Conservation (phyloP, 2,797 vertebrate species). For the Craterocephalus amniculus region DNA sequence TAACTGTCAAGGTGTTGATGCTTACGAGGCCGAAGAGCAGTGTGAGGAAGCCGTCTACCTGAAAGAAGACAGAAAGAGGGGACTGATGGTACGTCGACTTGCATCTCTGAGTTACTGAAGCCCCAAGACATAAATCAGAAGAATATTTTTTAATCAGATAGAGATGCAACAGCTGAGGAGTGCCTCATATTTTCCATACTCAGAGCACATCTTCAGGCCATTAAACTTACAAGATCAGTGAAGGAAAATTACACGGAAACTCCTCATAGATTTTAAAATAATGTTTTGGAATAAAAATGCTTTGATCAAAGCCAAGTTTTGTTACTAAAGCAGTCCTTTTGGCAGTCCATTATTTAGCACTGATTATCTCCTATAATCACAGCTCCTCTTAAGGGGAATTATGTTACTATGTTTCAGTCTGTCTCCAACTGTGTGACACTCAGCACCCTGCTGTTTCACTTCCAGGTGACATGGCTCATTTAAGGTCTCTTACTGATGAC, state of each 20-base stretch:
- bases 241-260: constrained; percentile 5
- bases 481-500: constrained; percentile 59
- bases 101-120: constrained; percentile 5
- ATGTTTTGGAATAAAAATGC: neutral
- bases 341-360: constrained; percentile 17
- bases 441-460: constrained; percentile 47
- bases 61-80: constrained; percentile 36
- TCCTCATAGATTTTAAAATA: neutral
- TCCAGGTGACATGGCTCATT: constrained; percentile 61
- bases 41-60: constrained; percentile 91
- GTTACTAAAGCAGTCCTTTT: neutral
- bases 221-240: constrained; percentile 4
- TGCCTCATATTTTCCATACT: constrained; percentile 22
- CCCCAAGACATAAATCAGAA: constrained; percentile 5
- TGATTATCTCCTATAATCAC: constrained; percentile 51
- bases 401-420: constrained; percentile 44
- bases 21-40: constrained; percentile 90
- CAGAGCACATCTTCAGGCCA: constrained; percentile 12
- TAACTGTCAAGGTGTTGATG: constrained; percentile 92
- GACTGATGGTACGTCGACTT: neutral
- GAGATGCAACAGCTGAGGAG: constrained; percentile 28
- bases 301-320: neutral
- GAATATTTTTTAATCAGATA: constrained; percentile 27
- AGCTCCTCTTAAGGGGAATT: constrained; percentile 46
- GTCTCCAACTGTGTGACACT: constrained; percentile 39